A percentile compares a stretch with the other conserved stretches of the same genome.
phyloP scores from a whole-genome alignment of 2,113 vertebrate genomes.

The Uropsilus gracilis region DNA sequence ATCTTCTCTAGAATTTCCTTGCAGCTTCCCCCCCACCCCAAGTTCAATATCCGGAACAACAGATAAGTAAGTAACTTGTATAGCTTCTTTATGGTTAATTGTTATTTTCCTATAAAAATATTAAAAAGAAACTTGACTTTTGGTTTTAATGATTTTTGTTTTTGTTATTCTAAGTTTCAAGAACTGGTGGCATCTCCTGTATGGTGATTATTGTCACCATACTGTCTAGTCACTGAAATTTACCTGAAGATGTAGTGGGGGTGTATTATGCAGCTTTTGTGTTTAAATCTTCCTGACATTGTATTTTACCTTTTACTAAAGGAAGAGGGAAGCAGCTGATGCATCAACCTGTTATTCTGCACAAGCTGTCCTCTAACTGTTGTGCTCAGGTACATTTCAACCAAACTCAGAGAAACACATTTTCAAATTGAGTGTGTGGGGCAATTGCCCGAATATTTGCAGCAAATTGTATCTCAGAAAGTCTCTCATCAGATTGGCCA shows the following conservation, averaged over 20 bases:
- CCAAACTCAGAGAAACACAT: not conserved
- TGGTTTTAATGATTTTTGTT: slow-evolving; percentile 42
- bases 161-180: not conserved
- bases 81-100: slow-evolving; percentile 69
- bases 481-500: not conserved
- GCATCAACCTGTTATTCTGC: not conserved
- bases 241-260: not conserved
- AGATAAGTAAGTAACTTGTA: slow-evolving; percentile 62
- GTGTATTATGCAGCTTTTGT: slow-evolving; percentile 58
- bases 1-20: slow-evolving; percentile 30
- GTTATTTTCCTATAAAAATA: slow-evolving; percentile 73
- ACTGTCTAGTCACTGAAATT: not conserved
- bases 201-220: not conserved
- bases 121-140: slow-evolving; percentile 62
- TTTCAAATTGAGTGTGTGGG: slow-evolving; percentile 37
- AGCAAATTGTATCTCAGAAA: not conserved
- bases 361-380: not conserved
- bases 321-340: not conserved
- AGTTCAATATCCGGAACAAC: slow-evolving; percentile 23
- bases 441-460: slow-evolving; percentile 23
- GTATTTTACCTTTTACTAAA: slow-evolving; percentile 13
- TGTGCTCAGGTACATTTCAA: not conserved
- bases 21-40: not conserved
- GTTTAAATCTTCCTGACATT: slow-evolving; percentile 56
- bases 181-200: not conserved